Base-by-base conservation (phyloP, 1,140 invertebrate species). In the Himalopsyche phryganea region DNA sequence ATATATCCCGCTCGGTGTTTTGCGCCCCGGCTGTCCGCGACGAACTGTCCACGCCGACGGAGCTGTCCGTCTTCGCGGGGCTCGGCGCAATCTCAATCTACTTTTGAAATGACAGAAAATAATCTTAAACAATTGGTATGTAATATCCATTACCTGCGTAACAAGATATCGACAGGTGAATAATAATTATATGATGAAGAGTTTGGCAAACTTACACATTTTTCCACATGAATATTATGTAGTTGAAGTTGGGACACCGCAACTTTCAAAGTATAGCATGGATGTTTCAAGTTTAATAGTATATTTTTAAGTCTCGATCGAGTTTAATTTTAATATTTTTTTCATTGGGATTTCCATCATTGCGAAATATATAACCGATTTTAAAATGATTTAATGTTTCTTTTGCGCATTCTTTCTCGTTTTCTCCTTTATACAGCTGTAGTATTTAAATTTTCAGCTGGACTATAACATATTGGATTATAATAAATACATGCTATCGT, bases 251-350 rank as follows among this genome's bases (percentile, higher is more conserved):
- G 60, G 53, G 57, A 58, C 55, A 52, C 51, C 46, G 36, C 51
- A 54, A 54, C 38, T 62, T 58, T 50, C 15, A 50, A 52, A 47
- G 40, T 50, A 53, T 61, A 61, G 50, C 55, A 19, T 62, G 60
- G 55, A 62, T 57, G 60, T 62, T 61, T 62, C 55, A 52, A 57
- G 50, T 61, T 56, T 48, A 51, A 62, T 62, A 58, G 55, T 58
- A 62, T 62, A 62, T 57, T 58, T 61, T 62, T 62, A 62, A 62
- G 60, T 58, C 60, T 62, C 55, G 44, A 56, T 58, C 50, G 60
- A 58, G 55, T 62, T 50, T 62, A 53, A 54, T 46, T 61, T 61
- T 53, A 58, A 58, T 62, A 58, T 49, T 58, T 9, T 55, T 58
- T 54, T 62, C 38, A 50, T 53, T 52, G 46, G 60, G 54, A 62